phyloP scores from a whole-genome alignment of 2,888 invertebrate genomes.

The Nomada hirtipes region DNA sequence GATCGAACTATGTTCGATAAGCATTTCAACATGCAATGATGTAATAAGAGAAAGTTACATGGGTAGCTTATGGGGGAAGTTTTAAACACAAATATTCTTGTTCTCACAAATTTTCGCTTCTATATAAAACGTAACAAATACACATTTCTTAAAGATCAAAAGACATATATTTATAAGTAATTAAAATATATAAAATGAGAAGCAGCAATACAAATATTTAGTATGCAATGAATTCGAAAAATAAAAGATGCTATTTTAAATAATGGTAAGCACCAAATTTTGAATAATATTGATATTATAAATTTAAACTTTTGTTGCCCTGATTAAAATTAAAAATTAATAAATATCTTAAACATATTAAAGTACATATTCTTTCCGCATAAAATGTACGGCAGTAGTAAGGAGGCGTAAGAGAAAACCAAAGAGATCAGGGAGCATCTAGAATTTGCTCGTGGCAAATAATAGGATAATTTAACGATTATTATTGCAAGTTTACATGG shows the following conservation, averaged over 20 bases:
- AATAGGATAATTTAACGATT: slow-evolving; percentile 42
- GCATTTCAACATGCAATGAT: neutral
- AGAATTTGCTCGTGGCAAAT: slow-evolving; percentile 66
- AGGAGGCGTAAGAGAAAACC: slow-evolving; percentile 18
- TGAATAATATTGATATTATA: too few relatives aligned
- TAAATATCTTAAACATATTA: neutral
- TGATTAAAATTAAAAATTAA: too few relatives aligned
- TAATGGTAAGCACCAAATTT: too few relatives aligned
- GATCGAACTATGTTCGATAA: neutral
- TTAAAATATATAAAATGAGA: too few relatives aligned
- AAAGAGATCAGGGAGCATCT: slow-evolving; percentile 25
- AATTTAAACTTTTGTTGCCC: too few relatives aligned
- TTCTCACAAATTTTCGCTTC: neutral
- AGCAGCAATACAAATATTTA: too few relatives aligned
- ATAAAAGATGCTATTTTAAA: too few relatives aligned
- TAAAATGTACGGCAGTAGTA: neutral
- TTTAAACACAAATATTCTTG: neutral
- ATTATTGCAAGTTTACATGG: slow-evolving; percentile 56
- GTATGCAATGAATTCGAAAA: too few relatives aligned
- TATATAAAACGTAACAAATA: too few relatives aligned
- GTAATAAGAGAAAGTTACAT: slow-evolving; percentile 3
- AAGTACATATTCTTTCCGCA: neutral
- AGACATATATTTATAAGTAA: too few relatives aligned
- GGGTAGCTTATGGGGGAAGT: neutral
- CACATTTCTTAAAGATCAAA: too few relatives aligned